phyloP scores from a whole-genome alignment of 2,113 vertebrate species.

The Chauna torquata region DNA sequence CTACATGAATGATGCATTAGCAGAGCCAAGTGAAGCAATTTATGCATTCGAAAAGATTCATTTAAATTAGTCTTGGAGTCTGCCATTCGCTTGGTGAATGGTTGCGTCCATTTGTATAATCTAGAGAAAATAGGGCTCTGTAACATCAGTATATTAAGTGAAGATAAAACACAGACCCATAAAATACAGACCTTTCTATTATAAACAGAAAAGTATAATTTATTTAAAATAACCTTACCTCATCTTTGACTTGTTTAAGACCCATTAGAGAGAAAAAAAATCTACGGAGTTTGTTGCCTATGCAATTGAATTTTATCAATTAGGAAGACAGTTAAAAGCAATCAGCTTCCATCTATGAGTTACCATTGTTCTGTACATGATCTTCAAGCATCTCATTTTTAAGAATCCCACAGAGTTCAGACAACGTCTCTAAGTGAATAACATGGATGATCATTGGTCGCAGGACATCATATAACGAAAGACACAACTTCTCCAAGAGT shows the following conservation, averaged over 20 bases:
- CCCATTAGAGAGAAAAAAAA: background rate
- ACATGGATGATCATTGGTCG: slow-evolving; percentile 97
- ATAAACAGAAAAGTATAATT: background rate
- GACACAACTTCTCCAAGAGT: slow-evolving; percentile 93
- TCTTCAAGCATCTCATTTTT: slow-evolving; percentile 99
- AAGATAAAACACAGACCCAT: background rate
- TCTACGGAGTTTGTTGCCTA: background rate
- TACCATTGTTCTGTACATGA: slow-evolving; percentile 95
- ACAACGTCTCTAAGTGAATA: slow-evolving; percentile 95
- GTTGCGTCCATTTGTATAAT: background rate
- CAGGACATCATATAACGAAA: slow-evolving; percentile 94
- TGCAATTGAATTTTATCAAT: background rate
- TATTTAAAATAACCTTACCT: background rate
- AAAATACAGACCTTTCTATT: background rate
- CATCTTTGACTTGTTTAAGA: background rate
- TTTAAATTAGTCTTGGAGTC: background rate
- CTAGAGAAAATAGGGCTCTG: background rate
- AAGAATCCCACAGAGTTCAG: slow-evolving; percentile 96
- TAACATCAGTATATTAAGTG: background rate
- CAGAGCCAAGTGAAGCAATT: background rate
- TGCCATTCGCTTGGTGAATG: background rate
- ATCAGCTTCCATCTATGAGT: background rate
- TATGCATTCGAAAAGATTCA: background rate
- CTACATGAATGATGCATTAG: background rate
- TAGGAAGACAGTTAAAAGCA: background rate